These are phyloP conservation scores for Enteromius fasciolatus DNA, from an alignment of 2,797 vertebrate species.

Conservation along the genomic window DNA sequence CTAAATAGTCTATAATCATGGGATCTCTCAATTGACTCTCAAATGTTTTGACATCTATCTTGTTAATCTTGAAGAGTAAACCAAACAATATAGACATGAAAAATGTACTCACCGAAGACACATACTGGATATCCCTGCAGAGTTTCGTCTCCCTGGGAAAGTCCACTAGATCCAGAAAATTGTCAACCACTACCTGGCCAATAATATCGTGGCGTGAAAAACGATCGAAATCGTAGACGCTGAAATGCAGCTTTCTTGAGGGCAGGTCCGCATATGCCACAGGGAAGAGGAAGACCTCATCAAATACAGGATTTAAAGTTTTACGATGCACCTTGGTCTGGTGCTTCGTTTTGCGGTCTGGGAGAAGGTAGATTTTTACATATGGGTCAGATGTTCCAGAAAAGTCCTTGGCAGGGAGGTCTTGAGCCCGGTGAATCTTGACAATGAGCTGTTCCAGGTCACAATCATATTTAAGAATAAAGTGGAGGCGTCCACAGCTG, in stretches of 20 bases:
- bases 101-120: conserved; percentile 90
- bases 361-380: conserved; percentile 97
- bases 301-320: conserved; percentile 95
- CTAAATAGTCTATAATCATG: too few relatives aligned
- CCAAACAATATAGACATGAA: not conserved
- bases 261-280: conserved; percentile 95
- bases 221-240: conserved; percentile 97
- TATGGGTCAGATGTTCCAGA: conserved; percentile 98
- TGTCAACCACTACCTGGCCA: conserved; percentile 96
- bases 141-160: conserved; percentile 96
- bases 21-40: not conserved
- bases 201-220: conserved; percentile 98
- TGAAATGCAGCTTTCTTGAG: conserved; percentile 95
- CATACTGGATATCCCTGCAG: conserved; percentile 94
- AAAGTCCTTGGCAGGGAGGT: conserved; percentile 97
- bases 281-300: conserved; percentile 97
- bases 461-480: conserved; percentile 95
- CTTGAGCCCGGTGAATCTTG: conserved; percentile 96
- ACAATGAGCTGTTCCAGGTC: conserved; percentile 97
- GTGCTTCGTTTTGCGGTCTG: conserved; percentile 96
- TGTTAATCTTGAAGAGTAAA: not conserved
- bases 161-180: conserved; percentile 97
- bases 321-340: conserved; percentile 99
- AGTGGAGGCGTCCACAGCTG: conserved; percentile 92
- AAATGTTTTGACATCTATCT: not conserved